Percentiles rank a stretch among this genome's conserved stretches.
phyloP scores from a whole-genome alignment of 2,113 vertebrate species.

The Clarias macrocephalus region DNA sequence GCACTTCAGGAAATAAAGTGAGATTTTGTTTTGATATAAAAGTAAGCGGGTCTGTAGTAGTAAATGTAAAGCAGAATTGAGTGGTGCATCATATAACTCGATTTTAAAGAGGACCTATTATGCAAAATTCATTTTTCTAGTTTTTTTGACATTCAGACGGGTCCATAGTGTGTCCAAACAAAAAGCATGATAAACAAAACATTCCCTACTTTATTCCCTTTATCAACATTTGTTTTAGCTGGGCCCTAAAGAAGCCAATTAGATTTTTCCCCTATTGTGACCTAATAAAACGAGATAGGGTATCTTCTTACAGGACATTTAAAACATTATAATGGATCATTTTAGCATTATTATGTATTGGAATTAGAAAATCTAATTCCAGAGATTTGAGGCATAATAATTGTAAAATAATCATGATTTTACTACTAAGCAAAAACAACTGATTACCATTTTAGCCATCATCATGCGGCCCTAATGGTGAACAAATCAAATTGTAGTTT shows the following conservation, averaged over 20 bases:
- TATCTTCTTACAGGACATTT: too few species aligned
- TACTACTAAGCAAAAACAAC: neutral
- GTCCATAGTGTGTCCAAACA: too few species aligned
- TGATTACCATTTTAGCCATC: neutral
- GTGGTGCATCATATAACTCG: neutral
- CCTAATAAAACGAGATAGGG: too few species aligned
- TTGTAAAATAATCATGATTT: neutral
- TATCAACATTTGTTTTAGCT: too few species aligned
- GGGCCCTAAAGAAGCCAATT: too few species aligned
- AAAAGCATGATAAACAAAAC: too few species aligned
- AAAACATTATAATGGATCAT: neutral
- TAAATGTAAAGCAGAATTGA: neutral
- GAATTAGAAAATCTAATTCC: neutral
- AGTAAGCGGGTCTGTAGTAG: neutral
- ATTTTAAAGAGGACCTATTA: neutral
- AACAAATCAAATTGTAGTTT: neutral
- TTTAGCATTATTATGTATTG: neutral
- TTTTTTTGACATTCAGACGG: too few species aligned
- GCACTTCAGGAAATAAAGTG: neutral
- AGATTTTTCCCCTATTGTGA: too few species aligned
- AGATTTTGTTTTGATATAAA: neutral
- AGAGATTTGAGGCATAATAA: neutral
- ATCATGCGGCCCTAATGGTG: neutral
- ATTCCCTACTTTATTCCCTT: too few species aligned
- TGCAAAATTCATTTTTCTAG: too few species aligned